Percentiles rank a stretch among this genome's conserved stretches.
These are phyloP conservation scores for Budorcas taxicolor DNA, from an alignment of 2,113 vertebrate genomes.

Conservation along the genomic window DNA sequence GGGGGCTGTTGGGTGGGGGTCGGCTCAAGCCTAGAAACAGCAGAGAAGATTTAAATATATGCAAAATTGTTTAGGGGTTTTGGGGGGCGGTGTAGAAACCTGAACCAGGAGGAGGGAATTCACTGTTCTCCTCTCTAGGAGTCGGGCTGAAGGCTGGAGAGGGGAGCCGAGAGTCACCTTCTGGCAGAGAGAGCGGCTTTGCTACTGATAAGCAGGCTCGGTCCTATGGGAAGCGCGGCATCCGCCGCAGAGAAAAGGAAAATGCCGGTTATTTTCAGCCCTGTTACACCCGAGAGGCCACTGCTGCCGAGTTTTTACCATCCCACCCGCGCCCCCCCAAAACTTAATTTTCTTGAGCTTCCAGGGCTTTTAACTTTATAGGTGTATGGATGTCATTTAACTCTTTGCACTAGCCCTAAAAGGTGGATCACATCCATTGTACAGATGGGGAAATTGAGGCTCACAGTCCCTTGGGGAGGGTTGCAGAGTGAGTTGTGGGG, in stretches of 20 bases:
- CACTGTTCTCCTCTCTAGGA: constrained; percentile 44
- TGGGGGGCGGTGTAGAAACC: neutral
- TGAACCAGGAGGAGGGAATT: neutral
- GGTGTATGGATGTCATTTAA: neutral
- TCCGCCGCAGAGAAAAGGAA: constrained; percentile 46
- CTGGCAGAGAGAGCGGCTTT: constrained; percentile 28
- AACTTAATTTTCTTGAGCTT: neutral
- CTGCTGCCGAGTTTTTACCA: neutral
- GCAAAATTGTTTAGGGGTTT: constrained; percentile 78
- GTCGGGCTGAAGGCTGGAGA: constrained; percentile 64
- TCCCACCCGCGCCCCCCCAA: neutral
- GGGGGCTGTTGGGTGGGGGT: constrained; percentile 28
- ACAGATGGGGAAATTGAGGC: constrained; percentile 11
- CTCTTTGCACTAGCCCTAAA: neutral
- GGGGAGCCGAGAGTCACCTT: constrained; percentile 69
- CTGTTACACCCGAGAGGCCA: neutral
- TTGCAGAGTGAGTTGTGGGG: too few species aligned
- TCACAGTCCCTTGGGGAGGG: neutral
- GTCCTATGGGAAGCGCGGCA: constrained; percentile 22
- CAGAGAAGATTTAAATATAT: constrained; percentile 77
- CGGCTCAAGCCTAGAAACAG: constrained; percentile 37
- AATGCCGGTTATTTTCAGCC: neutral
- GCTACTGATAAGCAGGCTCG: constrained; percentile 60
- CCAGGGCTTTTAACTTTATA: neutral
- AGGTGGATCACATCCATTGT: neutral